Percentiles rank a stretch among this genome's conserved stretches.
Evolutionary conservation across 2,797 vertebrate genomes (phyloP).

Genomic region (Rousettus madagascariensis): DNA sequence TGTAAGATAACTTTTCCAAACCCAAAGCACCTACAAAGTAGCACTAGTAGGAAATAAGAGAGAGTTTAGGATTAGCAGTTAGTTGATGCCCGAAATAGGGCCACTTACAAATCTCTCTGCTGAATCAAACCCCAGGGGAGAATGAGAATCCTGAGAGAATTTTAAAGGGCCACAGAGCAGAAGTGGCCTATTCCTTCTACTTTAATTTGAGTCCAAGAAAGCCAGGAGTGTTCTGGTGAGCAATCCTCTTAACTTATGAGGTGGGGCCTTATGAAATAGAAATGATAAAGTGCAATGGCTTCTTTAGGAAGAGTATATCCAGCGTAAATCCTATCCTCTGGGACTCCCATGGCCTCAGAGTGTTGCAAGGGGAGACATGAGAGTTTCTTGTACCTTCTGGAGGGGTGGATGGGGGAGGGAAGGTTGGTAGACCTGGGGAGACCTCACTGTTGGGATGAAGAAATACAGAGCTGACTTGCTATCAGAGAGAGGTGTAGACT

Average conservation of each 20-base stretch:
- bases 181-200: background rate
- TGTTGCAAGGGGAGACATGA: fast-evolving
- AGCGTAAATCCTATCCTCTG: background rate
- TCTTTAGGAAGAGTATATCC: background rate
- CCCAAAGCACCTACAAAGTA: background rate
- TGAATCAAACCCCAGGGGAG: background rate
- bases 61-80: background rate
- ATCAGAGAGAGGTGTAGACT: background rate
- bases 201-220: background rate
- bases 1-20: background rate
- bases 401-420: fast-evolving
- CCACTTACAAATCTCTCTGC: background rate
- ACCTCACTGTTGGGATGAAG: background rate
- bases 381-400: background rate
- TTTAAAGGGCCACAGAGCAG: background rate
- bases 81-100: background rate
- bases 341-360: background rate
- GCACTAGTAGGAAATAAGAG: background rate
- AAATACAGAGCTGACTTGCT: background rate
- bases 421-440: background rate
- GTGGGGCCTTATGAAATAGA: background rate
- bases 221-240: background rate
- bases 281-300: background rate
- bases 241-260: background rate
- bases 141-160: background rate